Evolutionary conservation across 2,888 invertebrate species (phyloP), one percentile per base, ranked within the genome.

Genomic region (Lathronympha strigana): DNA sequence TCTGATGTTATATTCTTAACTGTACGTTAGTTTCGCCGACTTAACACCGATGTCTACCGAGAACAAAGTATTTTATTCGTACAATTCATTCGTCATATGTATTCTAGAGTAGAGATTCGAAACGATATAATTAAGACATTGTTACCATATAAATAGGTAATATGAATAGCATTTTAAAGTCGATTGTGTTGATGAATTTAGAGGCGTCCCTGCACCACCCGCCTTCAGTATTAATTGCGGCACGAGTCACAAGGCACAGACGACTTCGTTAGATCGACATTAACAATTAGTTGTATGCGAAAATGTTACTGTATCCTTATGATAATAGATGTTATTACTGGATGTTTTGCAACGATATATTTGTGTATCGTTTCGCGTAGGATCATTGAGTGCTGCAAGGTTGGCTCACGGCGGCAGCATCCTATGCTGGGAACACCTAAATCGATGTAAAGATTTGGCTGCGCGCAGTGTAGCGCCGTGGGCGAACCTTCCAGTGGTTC

Each of bases 41-140:
- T 78, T 74, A 67, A 72, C 53, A 49, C 57, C 63, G 66, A 62
- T 66, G 63, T 71, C 68, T 71, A 70, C 68, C 68, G 68, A 71
- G 63, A 43, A 50, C 74, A 71, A 77, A 80, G 79, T 90, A 83
- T 90, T 88, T 86, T 83, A 90, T 87, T 87, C 80, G 72, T 80
- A 82, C 89, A 88, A 90, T 92, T 91, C 88, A 91, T 92, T 90
- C 88, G 69, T 72, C 71, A 84, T 78, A 79, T 85, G 75, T 86
- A 77, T 79, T 79, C 82, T 86, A 85, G 84, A 77, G 84, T 90
- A 90, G 89, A 80, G 80, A 83, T 79, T 89, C 88, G 78, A 81
- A 80, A 82, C 73, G 78, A 80, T 79, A 78, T 82, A 79, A 76
- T 79, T 82, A 83, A 84, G 81, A 79, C 62, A 69, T 73, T 79